Evolutionary conservation across 2,113 vertebrate species (phyloP).

Genomic region (Strix uralensis): DNA sequence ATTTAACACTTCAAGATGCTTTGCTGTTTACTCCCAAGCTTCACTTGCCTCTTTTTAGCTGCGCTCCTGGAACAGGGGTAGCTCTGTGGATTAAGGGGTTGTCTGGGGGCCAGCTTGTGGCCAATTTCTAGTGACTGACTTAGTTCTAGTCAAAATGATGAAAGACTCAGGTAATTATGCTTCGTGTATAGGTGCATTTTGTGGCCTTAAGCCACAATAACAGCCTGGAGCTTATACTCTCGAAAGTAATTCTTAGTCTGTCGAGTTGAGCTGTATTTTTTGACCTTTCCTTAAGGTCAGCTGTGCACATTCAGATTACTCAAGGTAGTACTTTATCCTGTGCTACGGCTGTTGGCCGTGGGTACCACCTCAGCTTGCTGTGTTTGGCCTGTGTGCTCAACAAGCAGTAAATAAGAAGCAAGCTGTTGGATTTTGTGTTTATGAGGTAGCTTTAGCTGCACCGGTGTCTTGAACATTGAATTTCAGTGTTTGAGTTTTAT

Average conservation of each 20-base stretch:
- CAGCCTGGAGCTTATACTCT: background rate
- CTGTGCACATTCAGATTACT: background rate
- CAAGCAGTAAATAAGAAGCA: background rate
- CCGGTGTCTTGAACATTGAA: background rate
- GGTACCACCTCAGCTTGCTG: background rate
- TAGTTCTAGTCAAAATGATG: background rate
- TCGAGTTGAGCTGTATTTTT: background rate
- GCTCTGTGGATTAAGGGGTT: background rate
- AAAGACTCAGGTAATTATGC: background rate
- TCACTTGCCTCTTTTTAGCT: background rate
- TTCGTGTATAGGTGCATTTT: background rate
- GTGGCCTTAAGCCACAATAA: background rate
- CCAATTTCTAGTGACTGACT: background rate
- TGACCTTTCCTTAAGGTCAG: background rate
- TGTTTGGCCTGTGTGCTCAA: background rate
- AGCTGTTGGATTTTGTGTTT: background rate
- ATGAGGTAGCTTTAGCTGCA: background rate
- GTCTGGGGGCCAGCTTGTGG: background rate
- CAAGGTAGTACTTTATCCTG: fast-evolving
- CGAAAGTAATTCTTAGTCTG: background rate
- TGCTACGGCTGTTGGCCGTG: background rate
- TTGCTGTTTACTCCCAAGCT: background rate
- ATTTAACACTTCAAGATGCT: background rate
- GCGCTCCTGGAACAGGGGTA: background rate
- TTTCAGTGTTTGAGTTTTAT: no score